These are phyloP conservation scores for Bombus superbus DNA, from an alignment of 1,140 invertebrate genomes.

Conservation along the genomic window DNA sequence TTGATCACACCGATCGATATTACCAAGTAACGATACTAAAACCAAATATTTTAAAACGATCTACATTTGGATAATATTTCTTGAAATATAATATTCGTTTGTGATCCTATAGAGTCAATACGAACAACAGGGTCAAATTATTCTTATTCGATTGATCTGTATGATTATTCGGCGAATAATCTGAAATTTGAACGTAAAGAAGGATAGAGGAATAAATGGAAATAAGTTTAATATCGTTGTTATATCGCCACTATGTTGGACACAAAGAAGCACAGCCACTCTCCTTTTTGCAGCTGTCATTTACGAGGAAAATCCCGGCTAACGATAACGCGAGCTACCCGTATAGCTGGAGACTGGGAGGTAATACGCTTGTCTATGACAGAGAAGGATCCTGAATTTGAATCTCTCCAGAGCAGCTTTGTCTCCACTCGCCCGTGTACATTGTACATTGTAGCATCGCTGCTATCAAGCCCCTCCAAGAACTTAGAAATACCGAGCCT, in stretches of 20 bases:
- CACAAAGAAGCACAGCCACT: neutral
- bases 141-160: neutral
- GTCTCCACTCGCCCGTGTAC: neutral
- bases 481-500: neutral
- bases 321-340: slow-evolving; percentile 5
- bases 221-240: neutral
- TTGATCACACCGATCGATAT: too few relatives aligned
- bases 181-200: neutral
- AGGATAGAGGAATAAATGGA: neutral
- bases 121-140: neutral
- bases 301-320: neutral
- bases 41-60: neutral
- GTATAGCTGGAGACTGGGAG: neutral
- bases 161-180: neutral
- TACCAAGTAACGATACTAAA: neutral
- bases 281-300: slow-evolving; percentile 6
- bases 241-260: neutral
- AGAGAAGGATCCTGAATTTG: slow-evolving; percentile 2
- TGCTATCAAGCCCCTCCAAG: neutral
- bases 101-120: neutral
- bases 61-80: neutral
- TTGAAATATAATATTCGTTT: too few relatives aligned
- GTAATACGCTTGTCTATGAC: slow-evolving; percentile 36
- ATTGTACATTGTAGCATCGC: neutral
- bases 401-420: slow-evolving; percentile 8